Base-by-base conservation (phyloP, 2,888 invertebrate species). In the Tinea pellionella region DNA sequence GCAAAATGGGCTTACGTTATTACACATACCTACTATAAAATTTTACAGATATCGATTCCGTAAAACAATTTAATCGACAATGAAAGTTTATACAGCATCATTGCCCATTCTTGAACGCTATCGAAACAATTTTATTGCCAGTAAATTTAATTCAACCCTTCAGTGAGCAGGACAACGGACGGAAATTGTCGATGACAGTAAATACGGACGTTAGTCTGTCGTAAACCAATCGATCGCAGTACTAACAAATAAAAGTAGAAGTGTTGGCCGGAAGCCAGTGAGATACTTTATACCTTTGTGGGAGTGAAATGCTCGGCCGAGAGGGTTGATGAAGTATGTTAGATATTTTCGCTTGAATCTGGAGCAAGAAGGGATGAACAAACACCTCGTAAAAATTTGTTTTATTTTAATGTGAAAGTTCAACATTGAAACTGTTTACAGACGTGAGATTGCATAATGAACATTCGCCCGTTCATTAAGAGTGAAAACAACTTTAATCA, bases 201-300 rank as follows among this genome's bases (percentile, higher is more conserved):
- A 80, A 82, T 72, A 72, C 66, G 71, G 74, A 70, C 81, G 24
- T 84, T 79, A 82, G 73, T 72, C 67, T 67, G 70, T 73, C 72
- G 75, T 84, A 80, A 83, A 84, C 71, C 78, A 77, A 82, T 85
- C 80, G 79, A 83, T 80, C 74, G 68, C 67, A 69, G 73, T 74
- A n/a, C n/a, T n/a, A 74, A 72, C 70, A 70, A 78, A 80, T 80
- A 78, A 80, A 80, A 78, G 75, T 77, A 66, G 70, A 73, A 78
- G 72, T 74, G 70, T 77, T 84, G 84, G 85, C 80, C 70, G 63
- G 53, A 64, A 67, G 80, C 85, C 86, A 85, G 80, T 78, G 73
- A 79, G 74, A 74, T 68, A 73, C 70, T 69, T 72, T 67, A n/a
- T n/a, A n/a, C n/a, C 68, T 67, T 72, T 64, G 68, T 65, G 65